Conservation (phyloP, 2,888 invertebrate genomes). For the Polyploca ridens region DNA sequence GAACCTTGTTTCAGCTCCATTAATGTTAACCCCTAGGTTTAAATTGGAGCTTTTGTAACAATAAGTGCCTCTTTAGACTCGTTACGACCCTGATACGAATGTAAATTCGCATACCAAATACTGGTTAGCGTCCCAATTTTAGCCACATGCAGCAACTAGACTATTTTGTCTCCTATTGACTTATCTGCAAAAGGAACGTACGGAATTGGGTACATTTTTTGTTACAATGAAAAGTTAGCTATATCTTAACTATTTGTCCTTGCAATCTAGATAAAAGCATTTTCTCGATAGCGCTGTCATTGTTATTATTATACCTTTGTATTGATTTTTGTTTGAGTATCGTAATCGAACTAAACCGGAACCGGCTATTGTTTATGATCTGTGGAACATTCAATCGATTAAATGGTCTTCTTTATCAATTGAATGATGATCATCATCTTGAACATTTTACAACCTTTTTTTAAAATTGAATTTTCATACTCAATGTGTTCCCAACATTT, state of each 20-base stretch:
- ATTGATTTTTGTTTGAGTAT: neutral
- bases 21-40: slow-evolving; percentile 12
- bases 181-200: neutral
- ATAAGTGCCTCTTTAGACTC: slow-evolving; percentile 13
- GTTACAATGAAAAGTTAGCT: neutral
- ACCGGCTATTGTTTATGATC: neutral
- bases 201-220: neutral
- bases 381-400: neutral
- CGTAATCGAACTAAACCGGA: neutral
- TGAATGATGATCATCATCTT: neutral
- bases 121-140: slow-evolving; percentile 6
- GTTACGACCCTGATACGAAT: neutral
- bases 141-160: neutral
- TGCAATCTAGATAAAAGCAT: neutral
- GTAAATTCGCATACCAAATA: slow-evolving; percentile 5
- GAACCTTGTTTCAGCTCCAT: neutral
- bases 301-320: neutral
- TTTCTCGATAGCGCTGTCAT: neutral
- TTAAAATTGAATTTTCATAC: no score
- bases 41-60: slow-evolving; percentile 18
- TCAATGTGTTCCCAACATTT: neutral
- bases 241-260: neutral
- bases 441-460: no score
- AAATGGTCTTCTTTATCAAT: neutral
- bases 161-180: neutral